phyloP scores from a whole-genome alignment of 2,113 vertebrate species.

The Corythornis cristatus region DNA sequence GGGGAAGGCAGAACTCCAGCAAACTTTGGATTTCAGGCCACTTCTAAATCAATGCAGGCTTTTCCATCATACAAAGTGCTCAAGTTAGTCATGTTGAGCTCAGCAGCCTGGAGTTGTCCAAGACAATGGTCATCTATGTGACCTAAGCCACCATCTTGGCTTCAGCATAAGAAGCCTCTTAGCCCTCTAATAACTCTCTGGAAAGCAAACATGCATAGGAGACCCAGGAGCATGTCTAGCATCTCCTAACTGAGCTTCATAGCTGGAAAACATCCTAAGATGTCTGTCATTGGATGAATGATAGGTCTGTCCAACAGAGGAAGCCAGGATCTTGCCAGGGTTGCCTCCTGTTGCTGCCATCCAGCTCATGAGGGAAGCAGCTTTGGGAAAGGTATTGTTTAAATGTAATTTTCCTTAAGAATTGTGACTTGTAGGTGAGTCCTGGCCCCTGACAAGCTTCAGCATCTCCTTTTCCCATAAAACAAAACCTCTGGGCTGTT shows the following conservation, averaged over 20 bases:
- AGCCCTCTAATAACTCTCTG: neutral
- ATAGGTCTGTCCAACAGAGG: neutral
- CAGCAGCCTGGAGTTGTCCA: neutral
- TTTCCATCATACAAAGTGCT: neutral
- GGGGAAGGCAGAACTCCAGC: neutral
- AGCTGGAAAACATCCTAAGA: neutral
- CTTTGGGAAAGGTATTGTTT: accelerated
- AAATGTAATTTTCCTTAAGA: neutral
- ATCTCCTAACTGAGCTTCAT: neutral
- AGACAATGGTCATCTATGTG: accelerated
- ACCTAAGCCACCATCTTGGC: accelerated
- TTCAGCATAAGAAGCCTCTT: neutral
- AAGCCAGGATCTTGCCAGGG: neutral
- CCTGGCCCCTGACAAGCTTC: neutral
- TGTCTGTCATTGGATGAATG: neutral
- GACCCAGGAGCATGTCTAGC: neutral
- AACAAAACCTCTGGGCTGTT: neutral
- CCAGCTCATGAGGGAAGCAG: accelerated
- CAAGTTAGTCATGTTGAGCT: accelerated
- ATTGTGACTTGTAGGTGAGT: neutral
- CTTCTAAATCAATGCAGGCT: neutral
- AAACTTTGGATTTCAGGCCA: neutral
- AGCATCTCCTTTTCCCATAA: neutral
- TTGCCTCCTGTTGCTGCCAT: neutral
- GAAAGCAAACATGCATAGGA: neutral